Conservation (phyloP, 2,888 invertebrate genomes). For the Sinodicranocentrus sp. region DNA sequence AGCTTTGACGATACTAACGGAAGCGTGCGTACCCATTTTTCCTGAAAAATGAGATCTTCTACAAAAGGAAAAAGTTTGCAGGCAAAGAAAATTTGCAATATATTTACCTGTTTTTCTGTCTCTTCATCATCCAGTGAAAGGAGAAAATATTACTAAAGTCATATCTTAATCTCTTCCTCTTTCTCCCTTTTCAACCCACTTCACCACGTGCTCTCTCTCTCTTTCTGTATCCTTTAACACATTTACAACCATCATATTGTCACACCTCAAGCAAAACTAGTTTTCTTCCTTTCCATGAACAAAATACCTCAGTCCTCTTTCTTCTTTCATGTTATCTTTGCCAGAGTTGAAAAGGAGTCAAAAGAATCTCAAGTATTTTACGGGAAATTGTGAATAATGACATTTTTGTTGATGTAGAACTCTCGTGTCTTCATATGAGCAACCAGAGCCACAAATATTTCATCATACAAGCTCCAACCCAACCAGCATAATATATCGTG, state of each 20-base stretch:
- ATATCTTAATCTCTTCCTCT: too few species aligned
- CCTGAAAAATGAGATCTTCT: too few species aligned
- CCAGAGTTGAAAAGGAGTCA: constrained; percentile 21
- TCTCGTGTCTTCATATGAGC: constrained; percentile 8
- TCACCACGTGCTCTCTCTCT: background rate
- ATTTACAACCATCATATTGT: background rate
- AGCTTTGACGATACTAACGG: too few species aligned
- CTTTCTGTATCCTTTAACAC: background rate
- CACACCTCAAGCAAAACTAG: constrained; percentile 20
- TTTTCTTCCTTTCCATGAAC: background rate
- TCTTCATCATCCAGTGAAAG: too few species aligned
- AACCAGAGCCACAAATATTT: too few species aligned
- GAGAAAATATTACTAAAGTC: too few species aligned
- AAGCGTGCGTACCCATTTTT: too few species aligned
- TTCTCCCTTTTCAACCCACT: too few species aligned
- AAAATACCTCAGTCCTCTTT: background rate
- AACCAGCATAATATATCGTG: background rate
- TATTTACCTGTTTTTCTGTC: too few species aligned
- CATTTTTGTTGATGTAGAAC: constrained; percentile 44
- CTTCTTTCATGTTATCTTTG: constrained; percentile 14
- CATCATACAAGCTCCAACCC: background rate
- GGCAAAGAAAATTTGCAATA: too few species aligned
- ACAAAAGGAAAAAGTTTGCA: too few species aligned
- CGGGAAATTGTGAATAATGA: constrained; percentile 46
- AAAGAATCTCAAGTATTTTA: constrained; percentile 41